Evolutionary conservation across 2,113 vertebrate species (phyloP), one percentile per base, ranked within the genome.

Genomic region (Leptocoma aspasia): DNA sequence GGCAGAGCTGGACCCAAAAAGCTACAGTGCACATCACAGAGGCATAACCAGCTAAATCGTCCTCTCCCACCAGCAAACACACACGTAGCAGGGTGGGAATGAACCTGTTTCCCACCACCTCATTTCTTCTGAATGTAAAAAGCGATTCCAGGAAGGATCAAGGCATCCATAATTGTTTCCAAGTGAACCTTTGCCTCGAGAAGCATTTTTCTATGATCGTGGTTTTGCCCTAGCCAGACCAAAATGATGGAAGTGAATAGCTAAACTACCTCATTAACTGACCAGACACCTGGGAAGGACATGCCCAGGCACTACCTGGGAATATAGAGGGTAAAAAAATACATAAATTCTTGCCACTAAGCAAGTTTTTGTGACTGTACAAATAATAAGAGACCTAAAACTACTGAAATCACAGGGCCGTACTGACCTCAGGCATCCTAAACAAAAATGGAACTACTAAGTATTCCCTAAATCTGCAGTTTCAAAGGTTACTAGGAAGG

Each of bases 1-100:
- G 91, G 92, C 87, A 93, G 57, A 76, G 76, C 65, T 52, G 56
- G 31, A 85, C 65, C 54, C 57, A 42, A 57, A 86, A 90, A 91
- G 73, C 73, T 64, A 28, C 61, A 93, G 27, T 0, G 3, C n/a
- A 31, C 65, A 64, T 66, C 45, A 82, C 0, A 8, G 78, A 82
- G 63, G 50, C 22, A 12, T 44, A 42, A 39, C 13, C 68, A 76
- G 14, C 44, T 57, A 71, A 79, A 66, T 79, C 64, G 30, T 15
- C 33, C 33, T 33, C 61, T 80, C 61, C 56, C 42, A 70, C 10
- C 64, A 81, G 54, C 53, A 88, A 72, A 53, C 49, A 68, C 1
- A 3, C 20, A 15, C 1, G 28, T 15, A 71, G 27, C 21, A 79
- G 61, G 37, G 31, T 57, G 64, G 75, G 24, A 60, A 54, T 1